A percentile compares a stretch with the other conserved stretches of the same genome.
phyloP scores from a whole-genome alignment of 2,797 vertebrate genomes.

The Nasua narica region DNA sequence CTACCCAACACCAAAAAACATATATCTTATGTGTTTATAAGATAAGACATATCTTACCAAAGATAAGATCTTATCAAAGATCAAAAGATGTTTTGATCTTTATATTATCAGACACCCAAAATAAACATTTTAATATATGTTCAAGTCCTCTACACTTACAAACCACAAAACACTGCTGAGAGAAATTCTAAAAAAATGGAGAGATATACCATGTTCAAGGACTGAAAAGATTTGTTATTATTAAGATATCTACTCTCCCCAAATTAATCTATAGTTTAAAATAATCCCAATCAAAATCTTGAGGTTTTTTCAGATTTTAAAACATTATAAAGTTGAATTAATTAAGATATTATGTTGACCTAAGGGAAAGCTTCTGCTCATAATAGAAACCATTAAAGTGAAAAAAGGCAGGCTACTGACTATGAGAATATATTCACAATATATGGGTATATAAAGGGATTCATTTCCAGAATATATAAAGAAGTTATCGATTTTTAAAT shows the following conservation, averaged over 20 bases:
- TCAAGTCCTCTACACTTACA: background rate
- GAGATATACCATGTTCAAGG: background rate
- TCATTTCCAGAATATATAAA: constrained; percentile 2
- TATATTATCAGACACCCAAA: background rate
- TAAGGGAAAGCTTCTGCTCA: background rate
- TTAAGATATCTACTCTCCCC: background rate
- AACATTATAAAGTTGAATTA: background rate
- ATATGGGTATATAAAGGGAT: background rate
- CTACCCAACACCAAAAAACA: too few species aligned
- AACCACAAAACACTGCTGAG: background rate
- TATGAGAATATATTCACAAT: constrained; percentile 4
- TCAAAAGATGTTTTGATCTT: too few species aligned
- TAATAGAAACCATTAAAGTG: background rate
- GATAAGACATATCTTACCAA: too few species aligned
- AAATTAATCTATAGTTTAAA: constrained; percentile 4
- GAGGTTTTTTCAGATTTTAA: background rate
- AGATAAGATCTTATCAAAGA: too few species aligned
- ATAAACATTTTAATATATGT: background rate
- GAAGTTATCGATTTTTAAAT: background rate
- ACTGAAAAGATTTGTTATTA: background rate
- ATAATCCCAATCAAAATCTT: background rate
- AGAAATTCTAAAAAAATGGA: background rate
- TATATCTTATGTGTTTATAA: too few species aligned
- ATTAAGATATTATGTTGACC: background rate
- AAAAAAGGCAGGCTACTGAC: background rate